Conservation (phyloP, 2,888 invertebrate species). For the Leucozona laternaria region DNA sequence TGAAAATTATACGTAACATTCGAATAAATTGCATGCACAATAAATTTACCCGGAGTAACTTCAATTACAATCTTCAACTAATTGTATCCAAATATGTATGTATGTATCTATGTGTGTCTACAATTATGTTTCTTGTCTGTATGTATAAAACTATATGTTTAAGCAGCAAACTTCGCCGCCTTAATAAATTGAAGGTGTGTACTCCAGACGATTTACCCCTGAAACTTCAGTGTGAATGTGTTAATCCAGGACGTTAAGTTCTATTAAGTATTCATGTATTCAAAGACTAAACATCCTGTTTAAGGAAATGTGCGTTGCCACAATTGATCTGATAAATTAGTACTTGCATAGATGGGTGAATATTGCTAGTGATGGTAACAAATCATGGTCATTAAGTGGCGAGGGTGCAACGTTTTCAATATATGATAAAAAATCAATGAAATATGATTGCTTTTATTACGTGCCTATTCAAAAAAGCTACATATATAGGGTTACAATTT, state of each 20-base stretch:
- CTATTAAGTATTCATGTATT: constrained; percentile 60
- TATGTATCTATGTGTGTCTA: not conserved
- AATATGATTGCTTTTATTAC: not conserved
- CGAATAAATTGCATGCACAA: constrained; percentile 31
- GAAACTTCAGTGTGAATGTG: constrained; percentile 61
- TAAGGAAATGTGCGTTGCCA: constrained; percentile 39
- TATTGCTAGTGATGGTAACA: not conserved
- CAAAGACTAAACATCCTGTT: constrained; percentile 42
- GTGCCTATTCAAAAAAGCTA: not conserved
- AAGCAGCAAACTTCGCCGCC: constrained; percentile 40
- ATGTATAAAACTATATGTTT: constrained; percentile 6
- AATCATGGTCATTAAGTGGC: constrained; percentile 33
- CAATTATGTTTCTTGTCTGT: not conserved
- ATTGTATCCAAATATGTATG: not conserved
- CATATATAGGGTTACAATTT: not conserved
- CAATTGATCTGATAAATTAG: constrained; percentile 46
- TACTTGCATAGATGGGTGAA: constrained; percentile 28
- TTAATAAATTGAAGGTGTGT: constrained; percentile 34
- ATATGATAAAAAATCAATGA: not conserved
- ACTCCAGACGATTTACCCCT: constrained; percentile 24
- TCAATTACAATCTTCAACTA: constrained; percentile 23
- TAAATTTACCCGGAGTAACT: constrained; percentile 23
- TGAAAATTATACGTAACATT: constrained; percentile 29
- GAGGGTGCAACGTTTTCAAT: not conserved
- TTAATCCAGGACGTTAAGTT: constrained; percentile 49